Base-by-base conservation (phyloP, 2,113 vertebrate species). In the Rhinolophus ferrumequinum region DNA sequence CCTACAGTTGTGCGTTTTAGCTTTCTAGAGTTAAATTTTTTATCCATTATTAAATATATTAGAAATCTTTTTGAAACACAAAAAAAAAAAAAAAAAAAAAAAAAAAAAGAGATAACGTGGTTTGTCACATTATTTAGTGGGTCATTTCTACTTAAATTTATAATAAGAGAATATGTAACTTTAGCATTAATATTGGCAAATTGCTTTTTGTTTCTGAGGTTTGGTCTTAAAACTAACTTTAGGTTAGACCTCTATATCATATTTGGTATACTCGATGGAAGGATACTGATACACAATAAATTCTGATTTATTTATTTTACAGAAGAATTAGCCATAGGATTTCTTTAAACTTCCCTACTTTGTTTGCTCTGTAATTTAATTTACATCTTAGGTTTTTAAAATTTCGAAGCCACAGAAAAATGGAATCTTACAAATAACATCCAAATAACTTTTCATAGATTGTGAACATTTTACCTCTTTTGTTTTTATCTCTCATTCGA, bases 111-210 rank as follows among this genome's bases (percentile, higher is more conserved):
- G n/a, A n/a, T n/a, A n/a, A 90, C 76, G 84, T 92, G 26, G 75
- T 79, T 77, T 90, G 11, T 87, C 90, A 70, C 30, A 89, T 77
- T 85, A 79, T 66, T 35, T 60, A 69, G 19, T 70, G 18, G 35
- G 10, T 72, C 30, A 54, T 79, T 93, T 96, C 33, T 93, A 94
- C 85, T 93, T 84, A 91, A 60, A 84, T 94, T 90, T 89, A 73
- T 93, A 95, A 91, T 95, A 64, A 84, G 90, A 94, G 47, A 96
- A 95, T 88, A 56, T 97, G 77, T 87, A 97, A 89, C n/a, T 94
- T 96, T 92, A 64, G 64, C 26, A 21, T 92, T 95, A 60, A 9
- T 91, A 60, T 92, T 95, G 58, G 28, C 44, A 77, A 86, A 83
- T 28, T 87, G 12, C 67, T 8, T 79, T 52, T 60, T 70, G 52